A percentile compares a stretch with the other conserved stretches of the same genome.
Evolutionary conservation across 2,113 vertebrate genomes (phyloP).

Genomic region (Colossoma macropomum): DNA sequence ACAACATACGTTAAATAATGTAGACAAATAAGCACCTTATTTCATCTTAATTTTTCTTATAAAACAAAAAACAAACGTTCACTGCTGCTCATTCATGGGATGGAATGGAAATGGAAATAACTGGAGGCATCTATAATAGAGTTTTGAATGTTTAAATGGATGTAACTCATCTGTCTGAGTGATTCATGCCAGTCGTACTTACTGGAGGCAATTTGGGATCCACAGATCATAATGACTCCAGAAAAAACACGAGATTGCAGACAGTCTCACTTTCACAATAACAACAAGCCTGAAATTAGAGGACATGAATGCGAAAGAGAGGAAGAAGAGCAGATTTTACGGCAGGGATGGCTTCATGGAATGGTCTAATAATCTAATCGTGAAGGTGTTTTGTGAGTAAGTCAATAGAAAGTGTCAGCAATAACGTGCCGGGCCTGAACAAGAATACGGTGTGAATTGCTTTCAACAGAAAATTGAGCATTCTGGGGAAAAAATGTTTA

Average conservation of each 20-base stretch:
- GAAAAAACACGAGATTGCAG: neutral
- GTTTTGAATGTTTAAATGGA: too few relatives aligned
- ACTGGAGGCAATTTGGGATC: neutral
- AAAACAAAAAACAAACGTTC: too few relatives aligned
- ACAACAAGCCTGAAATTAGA: neutral
- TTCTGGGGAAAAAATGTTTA: neutral
- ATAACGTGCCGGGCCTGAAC: neutral
- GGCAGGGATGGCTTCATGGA: neutral
- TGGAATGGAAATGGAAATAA: neutral
- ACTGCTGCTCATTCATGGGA: neutral
- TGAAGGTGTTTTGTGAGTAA: neutral
- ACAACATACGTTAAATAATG: too few relatives aligned
- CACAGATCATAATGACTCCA: neutral
- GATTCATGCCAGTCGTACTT: neutral
- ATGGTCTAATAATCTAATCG: neutral
- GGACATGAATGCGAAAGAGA: neutral
- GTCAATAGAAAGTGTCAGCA: neutral
- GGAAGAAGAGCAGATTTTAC: neutral
- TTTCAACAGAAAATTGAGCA: constrained; percentile 4
- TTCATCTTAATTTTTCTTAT: too few relatives aligned
- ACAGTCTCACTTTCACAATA: neutral
- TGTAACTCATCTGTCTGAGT: neutral
- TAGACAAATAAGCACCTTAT: too few relatives aligned
- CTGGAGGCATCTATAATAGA: neutral
- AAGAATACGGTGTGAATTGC: neutral